Percentiles rank a stretch among this genome's conserved stretches.
These are phyloP conservation scores for Murina feae DNA, from an alignment of 2,113 vertebrate species.

Conservation along the genomic window DNA sequence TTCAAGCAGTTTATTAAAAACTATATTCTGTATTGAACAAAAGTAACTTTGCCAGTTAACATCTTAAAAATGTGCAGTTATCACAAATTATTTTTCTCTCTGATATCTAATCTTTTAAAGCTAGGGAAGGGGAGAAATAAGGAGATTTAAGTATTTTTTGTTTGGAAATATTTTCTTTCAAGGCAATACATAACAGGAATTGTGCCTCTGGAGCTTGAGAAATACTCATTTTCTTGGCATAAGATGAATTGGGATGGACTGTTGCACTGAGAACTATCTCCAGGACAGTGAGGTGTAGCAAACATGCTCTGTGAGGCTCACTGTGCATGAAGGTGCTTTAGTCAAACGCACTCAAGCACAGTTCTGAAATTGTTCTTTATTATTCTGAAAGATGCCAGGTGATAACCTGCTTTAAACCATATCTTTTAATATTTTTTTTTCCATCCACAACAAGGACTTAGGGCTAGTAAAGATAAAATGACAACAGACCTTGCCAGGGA, in stretches of 20 bases:
- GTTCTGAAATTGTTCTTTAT: slow-evolving; percentile 23
- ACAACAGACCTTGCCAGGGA: neutral
- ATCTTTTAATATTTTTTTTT: slow-evolving; percentile 33
- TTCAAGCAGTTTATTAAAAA: slow-evolving; percentile 50
- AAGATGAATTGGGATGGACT: slow-evolving; percentile 36
- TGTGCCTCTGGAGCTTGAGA: neutral
- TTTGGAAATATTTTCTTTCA: slow-evolving; percentile 28
- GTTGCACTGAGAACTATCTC: neutral
- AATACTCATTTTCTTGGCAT: slow-evolving; percentile 41
- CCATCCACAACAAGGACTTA: neutral
- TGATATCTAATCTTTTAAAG: slow-evolving; percentile 34
- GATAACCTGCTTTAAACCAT: slow-evolving; percentile 4
- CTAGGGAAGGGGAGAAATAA: neutral
- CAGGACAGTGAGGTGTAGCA: neutral
- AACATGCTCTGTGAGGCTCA: neutral
- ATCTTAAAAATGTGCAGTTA: slow-evolving; percentile 42
- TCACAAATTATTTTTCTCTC: slow-evolving; percentile 28
- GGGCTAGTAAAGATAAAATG: neutral
- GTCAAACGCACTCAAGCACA: slow-evolving; percentile 23
- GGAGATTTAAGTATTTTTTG: neutral
- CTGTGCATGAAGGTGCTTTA: neutral
- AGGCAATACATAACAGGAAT: neutral
- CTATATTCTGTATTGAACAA: slow-evolving; percentile 23
- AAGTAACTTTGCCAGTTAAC: neutral
- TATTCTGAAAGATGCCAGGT: neutral